Evolutionary conservation across 2,113 vertebrate genomes (phyloP).

Genomic region (Naja naja): DNA sequence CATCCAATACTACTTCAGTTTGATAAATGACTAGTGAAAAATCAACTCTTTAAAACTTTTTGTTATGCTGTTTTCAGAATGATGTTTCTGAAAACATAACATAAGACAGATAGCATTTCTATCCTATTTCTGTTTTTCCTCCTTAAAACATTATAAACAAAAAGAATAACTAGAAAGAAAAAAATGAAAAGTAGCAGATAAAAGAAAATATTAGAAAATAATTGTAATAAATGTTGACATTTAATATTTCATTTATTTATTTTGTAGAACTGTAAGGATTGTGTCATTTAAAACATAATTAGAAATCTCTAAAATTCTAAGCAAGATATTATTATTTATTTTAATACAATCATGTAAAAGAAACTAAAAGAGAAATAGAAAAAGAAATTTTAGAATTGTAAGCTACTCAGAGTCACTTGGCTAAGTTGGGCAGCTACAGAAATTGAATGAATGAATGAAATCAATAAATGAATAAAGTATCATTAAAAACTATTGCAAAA

Average conservation of each 20-base stretch:
- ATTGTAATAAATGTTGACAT: background rate
- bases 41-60: conserved; percentile 2
- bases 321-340: background rate
- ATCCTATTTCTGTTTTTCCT: conserved; percentile 11
- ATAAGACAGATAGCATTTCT: conserved; percentile 2
- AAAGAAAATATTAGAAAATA: background rate
- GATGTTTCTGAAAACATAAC: background rate
- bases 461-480: background rate
- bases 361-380: background rate
- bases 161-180: background rate
- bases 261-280: background rate
- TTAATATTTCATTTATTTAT: background rate
- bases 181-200: background rate
- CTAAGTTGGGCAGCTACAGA: background rate
- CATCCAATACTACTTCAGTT: background rate
- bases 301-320: background rate
- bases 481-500: background rate
- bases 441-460: background rate
- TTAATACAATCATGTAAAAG: background rate
- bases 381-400: background rate
- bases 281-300: background rate
- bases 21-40: background rate
- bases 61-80: background rate
- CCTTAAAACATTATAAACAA: background rate
- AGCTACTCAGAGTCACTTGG: background rate